Evolutionary conservation across 2,797 vertebrate species (phyloP), one percentile per base, ranked within the genome.

Genomic region (Vireo griseus): DNA sequence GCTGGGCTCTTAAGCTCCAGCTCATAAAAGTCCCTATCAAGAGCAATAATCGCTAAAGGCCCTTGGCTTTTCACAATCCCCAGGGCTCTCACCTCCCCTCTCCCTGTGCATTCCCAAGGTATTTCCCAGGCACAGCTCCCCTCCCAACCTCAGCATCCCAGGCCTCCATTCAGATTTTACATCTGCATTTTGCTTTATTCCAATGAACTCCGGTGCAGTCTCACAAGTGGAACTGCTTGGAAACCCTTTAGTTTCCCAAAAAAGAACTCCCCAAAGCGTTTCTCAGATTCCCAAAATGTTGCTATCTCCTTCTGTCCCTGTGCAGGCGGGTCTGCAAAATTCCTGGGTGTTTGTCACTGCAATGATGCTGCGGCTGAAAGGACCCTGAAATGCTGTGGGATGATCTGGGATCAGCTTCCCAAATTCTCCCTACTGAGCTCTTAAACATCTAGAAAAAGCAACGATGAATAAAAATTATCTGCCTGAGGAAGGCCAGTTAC

Each of bases 351-450:
- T 35, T 51, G 29, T 47, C 54, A 9, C 1, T 20, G 25, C 66
- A 26, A 11, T 0, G n/a, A 51, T 4, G 35, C 1, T 0, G 4
- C 2, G 65, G 20, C 31, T 8, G 3, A 47, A 42, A 55, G 31
- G 67, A 65, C 3, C 40, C 37, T 1, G 0, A 20, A 67, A 61
- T 0, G 2, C n/a, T 25, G 39, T 0, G 21, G 66, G 45, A 45
- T 26, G 14, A 59, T 5, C 22, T 2, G 51, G 50, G 50, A 65
- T 20, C 29, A n/a, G n/a, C 45, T 54, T 63, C 48, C 31, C 19
- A 37, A 55, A 68, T 5, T 26, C 26, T 16, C 68, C 13, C 39
- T 9, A 2, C 10, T 3, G 4, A 2, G 8, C 50, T 35, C 20
- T 33, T 6, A 25, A 39, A 71, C 5, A 2, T 4, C 21, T 11